Evolutionary conservation across 2,113 vertebrate species (phyloP), one percentile per base, ranked within the genome.

Genomic region (Syngnathus scovelli): DNA sequence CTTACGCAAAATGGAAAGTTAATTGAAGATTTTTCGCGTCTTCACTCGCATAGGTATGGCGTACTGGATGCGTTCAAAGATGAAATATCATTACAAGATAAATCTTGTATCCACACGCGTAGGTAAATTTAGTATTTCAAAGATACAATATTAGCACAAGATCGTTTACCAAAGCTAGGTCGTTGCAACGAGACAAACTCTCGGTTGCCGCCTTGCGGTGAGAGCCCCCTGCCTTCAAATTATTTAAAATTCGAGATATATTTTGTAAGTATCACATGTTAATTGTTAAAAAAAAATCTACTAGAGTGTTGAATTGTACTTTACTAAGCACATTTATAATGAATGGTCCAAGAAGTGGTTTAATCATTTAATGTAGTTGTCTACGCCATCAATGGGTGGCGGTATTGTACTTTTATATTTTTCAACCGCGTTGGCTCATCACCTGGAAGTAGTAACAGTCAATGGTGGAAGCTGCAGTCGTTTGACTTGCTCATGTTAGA

Each of bases 401-500:
- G 39, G 19, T 43, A 6, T 43, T 4, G 19, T 21, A 5, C 7
- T 43, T 33, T 33, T 33, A 33, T 33, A 33, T 33, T 33, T 33
- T 33, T 33, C 27, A 33, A 33, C 27, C 27, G 27, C 27, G 27
- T 33, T 33, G 27, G 27, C 38, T 39, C 60, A 43, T 21, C 7
- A 71, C 72, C 80, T 66, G 80, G 83, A 75, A 79, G 76, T 74
- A 37, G 4, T 11, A 0, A 0, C 16, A 0, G 0, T 41, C 9
- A 15, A 2, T 21, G 11, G 49, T n/a, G 27, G 61, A 41, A 6
- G 1, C 1, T 23, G 12, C 5, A 1, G 38, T 9, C 2, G 10
- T 23, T 38, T 11, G 16, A 41, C 11, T 3, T n/a, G 8, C 43
- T 10, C 16, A 2, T 44, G 36, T 61, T 49, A 2, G 18, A 11